Evolutionary conservation across 2,113 vertebrate species (phyloP).

Genomic region (Mastomys coucha): DNA sequence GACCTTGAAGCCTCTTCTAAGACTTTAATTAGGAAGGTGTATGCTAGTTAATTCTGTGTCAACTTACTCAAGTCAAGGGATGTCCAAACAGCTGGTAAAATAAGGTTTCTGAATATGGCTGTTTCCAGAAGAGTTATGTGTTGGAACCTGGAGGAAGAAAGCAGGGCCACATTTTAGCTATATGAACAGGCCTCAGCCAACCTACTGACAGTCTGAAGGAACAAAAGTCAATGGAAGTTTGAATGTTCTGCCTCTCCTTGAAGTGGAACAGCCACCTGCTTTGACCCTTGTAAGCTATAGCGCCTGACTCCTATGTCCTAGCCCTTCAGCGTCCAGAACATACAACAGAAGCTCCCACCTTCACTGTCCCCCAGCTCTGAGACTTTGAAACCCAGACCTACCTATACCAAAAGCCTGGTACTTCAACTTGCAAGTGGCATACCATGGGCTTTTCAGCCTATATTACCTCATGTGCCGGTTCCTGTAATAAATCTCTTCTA

Average conservation of each 20-base stretch:
- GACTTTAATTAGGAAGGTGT: conserved; percentile 13
- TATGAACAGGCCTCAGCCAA: too few species aligned
- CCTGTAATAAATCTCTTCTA: not conserved
- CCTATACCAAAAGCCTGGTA: not conserved
- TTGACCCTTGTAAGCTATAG: not conserved
- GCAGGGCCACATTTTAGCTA: not conserved
- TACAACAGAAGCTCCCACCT: not conserved
- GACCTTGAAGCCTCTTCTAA: not conserved
- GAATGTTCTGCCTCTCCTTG: not conserved
- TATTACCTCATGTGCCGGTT: not conserved
- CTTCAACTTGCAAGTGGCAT: not conserved
- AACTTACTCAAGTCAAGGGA: not conserved
- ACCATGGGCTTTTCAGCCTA: not conserved
- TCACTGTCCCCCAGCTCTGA: not conserved
- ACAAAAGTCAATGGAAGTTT: not conserved
- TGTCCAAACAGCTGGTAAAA: not conserved
- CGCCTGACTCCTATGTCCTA: not conserved
- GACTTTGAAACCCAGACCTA: not conserved
- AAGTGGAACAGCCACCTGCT: not conserved
- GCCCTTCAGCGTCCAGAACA: not conserved
- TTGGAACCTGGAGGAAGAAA: not conserved
- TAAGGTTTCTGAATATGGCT: not conserved
- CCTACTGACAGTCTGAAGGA: not conserved
- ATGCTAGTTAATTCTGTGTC: not conserved
- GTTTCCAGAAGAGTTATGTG: not conserved